A percentile compares a stretch with the other conserved stretches of the same genome.
Evolutionary conservation across 2,797 vertebrate species (phyloP).

Genomic region (Iguana delicatissima): DNA sequence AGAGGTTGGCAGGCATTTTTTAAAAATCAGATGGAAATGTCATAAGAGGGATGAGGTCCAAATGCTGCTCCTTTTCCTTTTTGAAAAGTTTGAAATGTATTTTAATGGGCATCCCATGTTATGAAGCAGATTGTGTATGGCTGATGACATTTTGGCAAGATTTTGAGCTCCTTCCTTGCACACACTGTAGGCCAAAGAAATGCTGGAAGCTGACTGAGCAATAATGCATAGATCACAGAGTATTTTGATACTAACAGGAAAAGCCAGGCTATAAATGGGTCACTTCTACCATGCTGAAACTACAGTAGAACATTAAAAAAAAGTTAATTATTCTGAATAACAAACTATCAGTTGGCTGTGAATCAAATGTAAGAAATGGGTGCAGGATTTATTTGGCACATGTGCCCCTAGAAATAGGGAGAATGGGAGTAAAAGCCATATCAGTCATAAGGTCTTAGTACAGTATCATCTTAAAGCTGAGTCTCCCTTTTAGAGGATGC

Average conservation of each 20-base stretch:
- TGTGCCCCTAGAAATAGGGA: neutral
- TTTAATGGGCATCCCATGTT: neutral
- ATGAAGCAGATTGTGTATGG: neutral
- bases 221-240: neutral
- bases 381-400: neutral
- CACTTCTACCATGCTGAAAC: neutral
- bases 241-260: neutral
- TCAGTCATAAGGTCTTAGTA: neutral
- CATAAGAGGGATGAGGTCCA: neutral
- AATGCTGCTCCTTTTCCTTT: neutral
- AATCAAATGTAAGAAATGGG: slow-evolving; percentile 23
- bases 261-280: slow-evolving; percentile 10
- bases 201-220: neutral
- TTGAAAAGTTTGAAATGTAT: neutral
- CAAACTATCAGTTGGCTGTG: neutral
- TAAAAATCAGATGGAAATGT: slow-evolving; percentile 1
- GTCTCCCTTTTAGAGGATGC: slow-evolving; percentile 29
- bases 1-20: neutral
- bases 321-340: slow-evolving; percentile 15
- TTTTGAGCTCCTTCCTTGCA: slow-evolving; percentile 5
- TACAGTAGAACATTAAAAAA: neutral
- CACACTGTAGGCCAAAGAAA: neutral
- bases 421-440: neutral
- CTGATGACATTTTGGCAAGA: neutral
- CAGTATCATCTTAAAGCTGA: too few species aligned